phyloP scores from a whole-genome alignment of 1,140 invertebrate genomes.

The Drepana arcuata region DNA sequence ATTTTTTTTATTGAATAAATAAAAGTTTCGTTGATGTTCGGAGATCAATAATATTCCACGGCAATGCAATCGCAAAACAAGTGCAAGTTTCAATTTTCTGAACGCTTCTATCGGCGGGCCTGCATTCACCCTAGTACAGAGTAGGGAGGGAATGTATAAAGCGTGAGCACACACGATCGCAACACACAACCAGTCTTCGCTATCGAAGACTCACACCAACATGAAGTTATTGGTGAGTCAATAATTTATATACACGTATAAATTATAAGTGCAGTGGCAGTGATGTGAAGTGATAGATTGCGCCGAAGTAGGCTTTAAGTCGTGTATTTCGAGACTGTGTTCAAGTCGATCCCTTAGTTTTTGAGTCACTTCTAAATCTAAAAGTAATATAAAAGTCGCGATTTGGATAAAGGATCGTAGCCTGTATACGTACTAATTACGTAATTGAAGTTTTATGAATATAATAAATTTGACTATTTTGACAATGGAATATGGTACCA shows the following conservation, averaged over 20 bases:
- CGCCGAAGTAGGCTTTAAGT: conserved; percentile 16
- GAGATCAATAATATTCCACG: not conserved
- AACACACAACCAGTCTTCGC: conserved; percentile 63
- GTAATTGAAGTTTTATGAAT: too few species aligned
- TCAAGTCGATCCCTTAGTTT: not conserved
- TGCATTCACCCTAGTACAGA: conserved; percentile 48
- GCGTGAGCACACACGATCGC: conserved; percentile 23
- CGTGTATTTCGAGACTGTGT: too few species aligned
- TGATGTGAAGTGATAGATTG: conserved; percentile 39
- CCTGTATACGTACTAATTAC: too few species aligned
- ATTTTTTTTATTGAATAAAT: too few species aligned
- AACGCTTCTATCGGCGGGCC: conserved; percentile 27
- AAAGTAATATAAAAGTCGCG: too few species aligned
- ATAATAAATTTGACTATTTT: too few species aligned
- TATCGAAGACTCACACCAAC: conserved; percentile 54
- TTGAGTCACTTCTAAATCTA: too few species aligned
- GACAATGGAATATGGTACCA: too few species aligned
- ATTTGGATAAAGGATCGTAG: too few species aligned
- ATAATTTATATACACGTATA: too few species aligned
- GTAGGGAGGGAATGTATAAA: conserved; percentile 58
- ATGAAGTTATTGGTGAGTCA: conserved; percentile 64
- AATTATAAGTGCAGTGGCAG: too few species aligned
- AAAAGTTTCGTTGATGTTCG: not conserved
- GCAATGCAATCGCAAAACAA: conserved; percentile 5
- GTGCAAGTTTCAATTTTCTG: conserved; percentile 11